These are phyloP conservation scores for Phymatocera aterrima DNA, from an alignment of 2,888 invertebrate species.

Conservation along the genomic window DNA sequence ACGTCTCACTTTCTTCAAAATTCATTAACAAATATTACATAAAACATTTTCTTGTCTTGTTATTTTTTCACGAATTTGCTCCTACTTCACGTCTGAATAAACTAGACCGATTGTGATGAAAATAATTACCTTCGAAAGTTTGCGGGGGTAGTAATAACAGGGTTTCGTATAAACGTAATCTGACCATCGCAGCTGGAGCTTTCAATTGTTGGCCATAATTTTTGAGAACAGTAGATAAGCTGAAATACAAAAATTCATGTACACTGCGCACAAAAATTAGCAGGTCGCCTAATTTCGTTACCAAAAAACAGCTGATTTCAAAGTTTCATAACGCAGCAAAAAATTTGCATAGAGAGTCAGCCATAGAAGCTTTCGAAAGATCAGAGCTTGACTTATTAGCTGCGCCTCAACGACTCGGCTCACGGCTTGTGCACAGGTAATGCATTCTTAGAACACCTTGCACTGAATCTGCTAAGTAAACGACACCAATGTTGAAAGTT, in stretches of 20 bases:
- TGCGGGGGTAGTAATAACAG: conserved; percentile 86
- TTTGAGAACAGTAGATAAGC: conserved; percentile 89
- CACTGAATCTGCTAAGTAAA: too few relatives aligned
- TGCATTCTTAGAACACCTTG: not conserved
- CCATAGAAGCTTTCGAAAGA: not conserved
- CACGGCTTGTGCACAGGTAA: not conserved
- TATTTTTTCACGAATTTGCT: not conserved
- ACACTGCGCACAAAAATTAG: not conserved
- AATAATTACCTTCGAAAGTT: conserved; percentile 83
- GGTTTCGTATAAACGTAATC: conserved; percentile 94
- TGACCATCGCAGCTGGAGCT: conserved; percentile 95
- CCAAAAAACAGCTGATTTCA: not conserved
- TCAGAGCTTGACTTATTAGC: not conserved
- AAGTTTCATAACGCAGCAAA: not conserved
- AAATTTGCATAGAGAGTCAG: not conserved
- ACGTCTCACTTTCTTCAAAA: not conserved
- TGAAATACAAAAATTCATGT: conserved; percentile 71
- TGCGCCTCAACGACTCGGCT: too few relatives aligned
- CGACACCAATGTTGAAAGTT: too few relatives aligned
- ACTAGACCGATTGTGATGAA: not conserved
- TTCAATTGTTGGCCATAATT: conserved; percentile 94
- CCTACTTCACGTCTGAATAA: not conserved
- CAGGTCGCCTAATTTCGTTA: not conserved
- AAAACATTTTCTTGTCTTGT: not conserved
- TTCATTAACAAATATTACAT: too few relatives aligned